Conservation (phyloP, 2,113 vertebrate species). For the Stigmatopora nigra region DNA sequence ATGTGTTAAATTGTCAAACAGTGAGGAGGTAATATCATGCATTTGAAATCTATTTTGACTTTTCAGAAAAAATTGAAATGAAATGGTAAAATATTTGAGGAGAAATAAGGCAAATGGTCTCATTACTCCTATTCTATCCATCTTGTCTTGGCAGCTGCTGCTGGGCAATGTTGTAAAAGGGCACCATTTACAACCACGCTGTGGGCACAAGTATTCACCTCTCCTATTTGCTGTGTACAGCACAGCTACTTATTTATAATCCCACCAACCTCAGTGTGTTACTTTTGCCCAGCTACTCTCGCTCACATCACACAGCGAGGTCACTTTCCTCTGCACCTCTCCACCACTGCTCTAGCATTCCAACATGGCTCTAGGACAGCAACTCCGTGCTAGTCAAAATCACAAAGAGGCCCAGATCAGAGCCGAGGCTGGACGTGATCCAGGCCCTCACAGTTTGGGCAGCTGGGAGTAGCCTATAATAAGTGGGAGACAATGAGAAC, state of each 20-base stretch:
- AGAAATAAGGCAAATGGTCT: constrained; percentile 19
- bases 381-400: constrained; percentile 59
- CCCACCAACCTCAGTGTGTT: constrained; percentile 61
- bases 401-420: constrained; percentile 70
- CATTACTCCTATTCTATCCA: constrained; percentile 37
- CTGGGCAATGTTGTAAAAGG: constrained; percentile 57
- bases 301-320: constrained; percentile 67
- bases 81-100: constrained; percentile 13
- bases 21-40: background rate
- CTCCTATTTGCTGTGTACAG: constrained; percentile 54
- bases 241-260: constrained; percentile 74
- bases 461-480: constrained; percentile 70
- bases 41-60: background rate
- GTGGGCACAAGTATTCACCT: constrained; percentile 66
- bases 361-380: constrained; percentile 75
- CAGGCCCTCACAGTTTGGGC: constrained; percentile 63
- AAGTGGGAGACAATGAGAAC: constrained; percentile 68
- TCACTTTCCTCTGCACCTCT: constrained; percentile 66
- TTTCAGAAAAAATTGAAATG: background rate
- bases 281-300: constrained; percentile 61
- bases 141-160: constrained; percentile 61
- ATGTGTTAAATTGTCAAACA: background rate
- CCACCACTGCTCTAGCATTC: constrained; percentile 62
- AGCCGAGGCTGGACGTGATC: constrained; percentile 63
- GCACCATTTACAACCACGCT: constrained; percentile 57